Base-by-base conservation (phyloP, 1,140 invertebrate species). In the Seison nebaliae region DNA sequence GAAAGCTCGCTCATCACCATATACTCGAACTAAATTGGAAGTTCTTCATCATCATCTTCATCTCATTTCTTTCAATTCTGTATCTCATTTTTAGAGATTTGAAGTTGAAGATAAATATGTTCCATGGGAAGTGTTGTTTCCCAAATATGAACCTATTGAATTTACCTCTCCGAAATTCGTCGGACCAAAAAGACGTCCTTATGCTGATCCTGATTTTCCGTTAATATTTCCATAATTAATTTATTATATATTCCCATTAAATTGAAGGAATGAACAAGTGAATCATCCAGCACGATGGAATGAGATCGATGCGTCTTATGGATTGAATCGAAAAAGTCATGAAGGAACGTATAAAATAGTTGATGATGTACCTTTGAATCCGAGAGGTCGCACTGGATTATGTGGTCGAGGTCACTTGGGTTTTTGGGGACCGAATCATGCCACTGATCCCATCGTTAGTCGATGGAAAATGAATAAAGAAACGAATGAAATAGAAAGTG, bases 361-460 rank as follows among this genome's bases (percentile, higher is more conserved):
- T 20, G 19, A 28, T 6, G 33, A 28, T 9, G 5, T 35, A 11
- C 39, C 39, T 2, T 20, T 19, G 18, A 80, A 81, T 57, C 73
- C 73, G 3, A 49, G 65, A 39, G 79, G 79, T 26, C 64, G 79
- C 40, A 83, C 79, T 12, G 78, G 79, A 0, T 23, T 38, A 9
- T 12, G n/a, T 16, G 28, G 32, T 16, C n/a, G 36, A 28, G 37
- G 37, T 8, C 21, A 72, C 1, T 55, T 86, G 8, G 38, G 38
- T 39, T 9, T 24, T 2, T 84, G 77, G 76, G 79, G 78, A 5
- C 76, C 76, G 6, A 84, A 83, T 57, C 78, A 83, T 63, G 79
- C 79, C 6, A 77, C 73, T 1, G 77, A 84, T 64, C 74, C 76
- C 2, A 69, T 84, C 43, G 73, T 84, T 0, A 80, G 76, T 1